Evolutionary conservation across 1,140 invertebrate species (phyloP).

Genomic region (Araneus ventricosus): DNA sequence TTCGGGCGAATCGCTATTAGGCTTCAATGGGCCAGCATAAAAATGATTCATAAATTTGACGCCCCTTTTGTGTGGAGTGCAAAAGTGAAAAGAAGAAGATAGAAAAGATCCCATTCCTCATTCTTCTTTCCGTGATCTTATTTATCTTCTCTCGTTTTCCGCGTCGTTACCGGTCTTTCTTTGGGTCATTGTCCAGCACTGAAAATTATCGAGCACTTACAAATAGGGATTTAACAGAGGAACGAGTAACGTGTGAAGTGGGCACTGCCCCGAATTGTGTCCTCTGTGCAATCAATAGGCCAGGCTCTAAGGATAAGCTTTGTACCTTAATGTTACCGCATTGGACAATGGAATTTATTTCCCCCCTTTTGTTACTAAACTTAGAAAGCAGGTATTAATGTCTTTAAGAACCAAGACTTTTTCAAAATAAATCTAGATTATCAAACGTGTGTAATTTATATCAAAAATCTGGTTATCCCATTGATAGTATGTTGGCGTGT

Average conservation of each 20-base stretch:
- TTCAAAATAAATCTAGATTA: background rate
- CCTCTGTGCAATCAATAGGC: background rate
- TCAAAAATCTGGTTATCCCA: too few relatives aligned
- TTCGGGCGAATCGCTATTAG: slow-evolving; percentile 38
- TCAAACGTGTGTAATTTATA: background rate
- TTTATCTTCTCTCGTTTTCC: slow-evolving; percentile 65
- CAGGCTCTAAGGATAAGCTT: background rate
- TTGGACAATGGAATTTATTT: background rate
- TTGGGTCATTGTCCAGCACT: slow-evolving; percentile 20
- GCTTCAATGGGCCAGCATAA: slow-evolving; percentile 66
- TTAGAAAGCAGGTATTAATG: background rate
- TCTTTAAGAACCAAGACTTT: background rate
- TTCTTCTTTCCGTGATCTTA: slow-evolving; percentile 43
- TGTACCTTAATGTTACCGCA: background rate
- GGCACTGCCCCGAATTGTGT: background rate
- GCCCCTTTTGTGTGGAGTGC: slow-evolving; percentile 48
- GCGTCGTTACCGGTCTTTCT: slow-evolving; percentile 41
- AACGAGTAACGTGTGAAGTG: slow-evolving; percentile 50
- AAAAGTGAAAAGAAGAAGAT: slow-evolving; percentile 51
- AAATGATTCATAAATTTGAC: slow-evolving; percentile 69
- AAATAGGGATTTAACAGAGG: slow-evolving; percentile 44
- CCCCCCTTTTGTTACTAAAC: background rate
- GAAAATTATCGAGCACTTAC: slow-evolving; percentile 43
- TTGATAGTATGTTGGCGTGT: too few relatives aligned
- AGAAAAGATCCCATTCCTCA: slow-evolving; percentile 37